Base-by-base conservation (phyloP, 2,888 invertebrate genomes). In the Muschampia plurimacula region DNA sequence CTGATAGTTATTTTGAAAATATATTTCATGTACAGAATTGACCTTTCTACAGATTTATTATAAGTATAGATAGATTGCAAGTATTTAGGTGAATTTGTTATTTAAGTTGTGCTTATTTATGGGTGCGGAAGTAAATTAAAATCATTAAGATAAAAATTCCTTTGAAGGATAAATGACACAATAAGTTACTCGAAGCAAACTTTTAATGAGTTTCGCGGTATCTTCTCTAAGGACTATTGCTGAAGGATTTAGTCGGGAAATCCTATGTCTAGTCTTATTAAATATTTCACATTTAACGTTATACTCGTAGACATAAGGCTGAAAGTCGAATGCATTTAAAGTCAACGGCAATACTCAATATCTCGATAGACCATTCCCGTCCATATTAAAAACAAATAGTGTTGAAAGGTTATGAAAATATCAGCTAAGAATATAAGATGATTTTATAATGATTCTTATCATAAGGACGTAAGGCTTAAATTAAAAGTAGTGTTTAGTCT, bases 171-270 rank as follows among this genome's bases (percentile, higher is more conserved):
- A 57, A 28, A 12, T 57, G 57, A 57, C 28, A 28, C 9, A 9
- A 57, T 28, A 57, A 57, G 57, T 57, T 57, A 55, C 12, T 57
- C 28, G 12, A 57, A 28, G 57, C 57, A 10, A 57, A 28, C 55
- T 57, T 57, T 12, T 57, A 57, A 57, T 57, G 57, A 57, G 57
- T 57, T 57, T 57, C 57, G 22, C 28, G 28, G 22, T 57, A 57
- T 57, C 57, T 12, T 28, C 57, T 57, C 15, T 57, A 57, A 28
- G 10, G 55, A 55, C 55, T 22, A 22, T 55, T 55, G 22, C 55
- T 55, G 22, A 55, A 55, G 55, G 55, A 55, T 55, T 55, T 46
- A 55, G 7, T 22, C 10, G 22, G 22, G 55, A 22, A 55, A 55
- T 55, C 55, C 55, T 22, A 15, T 8, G 9, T 22, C 22, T 8